Evolutionary conservation across 2,888 invertebrate species (phyloP), one percentile per base, ranked within the genome.

Genomic region (Ectemnius continuus): DNA sequence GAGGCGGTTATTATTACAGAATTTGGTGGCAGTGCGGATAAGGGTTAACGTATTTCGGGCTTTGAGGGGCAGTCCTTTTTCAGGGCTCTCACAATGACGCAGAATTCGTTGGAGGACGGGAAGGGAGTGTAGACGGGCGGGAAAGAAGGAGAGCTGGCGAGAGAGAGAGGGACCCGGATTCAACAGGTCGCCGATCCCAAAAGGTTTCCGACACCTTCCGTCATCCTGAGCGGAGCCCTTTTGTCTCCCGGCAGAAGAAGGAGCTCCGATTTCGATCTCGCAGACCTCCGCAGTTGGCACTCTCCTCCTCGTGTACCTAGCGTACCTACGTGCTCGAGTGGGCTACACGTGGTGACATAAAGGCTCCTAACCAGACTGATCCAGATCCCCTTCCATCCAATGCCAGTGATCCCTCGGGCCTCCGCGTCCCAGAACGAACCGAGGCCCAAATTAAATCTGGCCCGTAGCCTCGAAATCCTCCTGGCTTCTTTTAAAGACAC

Each of bases 211-310:
- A 81, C 79, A 79, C 77, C 79, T 78, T 76, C 75, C 76, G 78
- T 82, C 76, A 76, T 82, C 72, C 78, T 60, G 63, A 65, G 67
- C 60, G 67, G 59, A 64, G 48, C 18, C 67, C 78, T 82, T 85
- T 86, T 86, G 86, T 86, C 83, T 83, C 77, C 80, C 63, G 28
- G 62, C 72, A 36, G 70, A 77, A 73, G 76, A 80, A 78, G 75
- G 80, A 84, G 85, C 85, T 86, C 86, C 84, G 83, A 86, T 86
- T 86, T 86, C 86, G 84, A 86, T 86, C 86, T 85, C 67, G 76
- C 75, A 63, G 77, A 70, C 75, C 78, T 80, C 72, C 76, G 71
- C 78, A 70, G 70, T 77, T 62, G 70, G 72, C 70, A 56, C 68
- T 61, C 64, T 18, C 60, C 64, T 18, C 60, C 16, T 16, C 52